Conservation (phyloP, 1,140 invertebrate genomes). For the Sinonovacula constricta region DNA sequence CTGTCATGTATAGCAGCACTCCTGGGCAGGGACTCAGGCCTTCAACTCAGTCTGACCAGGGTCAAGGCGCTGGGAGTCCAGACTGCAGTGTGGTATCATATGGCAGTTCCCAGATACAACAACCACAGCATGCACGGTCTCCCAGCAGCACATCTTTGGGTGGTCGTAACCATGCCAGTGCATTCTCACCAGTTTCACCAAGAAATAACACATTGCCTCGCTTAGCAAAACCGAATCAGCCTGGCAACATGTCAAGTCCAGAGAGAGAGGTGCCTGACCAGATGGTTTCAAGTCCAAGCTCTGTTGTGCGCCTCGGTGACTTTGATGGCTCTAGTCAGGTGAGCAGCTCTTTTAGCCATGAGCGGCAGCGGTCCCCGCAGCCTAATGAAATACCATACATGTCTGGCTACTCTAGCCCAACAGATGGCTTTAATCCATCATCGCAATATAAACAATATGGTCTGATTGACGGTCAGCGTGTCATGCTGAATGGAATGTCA, state of each 20-base stretch:
- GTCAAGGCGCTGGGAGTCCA: conserved; percentile 46
- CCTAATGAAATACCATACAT: conserved; percentile 32
- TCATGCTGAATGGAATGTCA: background rate
- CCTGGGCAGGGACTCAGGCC: background rate
- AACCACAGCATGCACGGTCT: conserved; percentile 65
- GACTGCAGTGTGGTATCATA: conserved; percentile 60
- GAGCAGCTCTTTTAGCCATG: conserved; percentile 55
- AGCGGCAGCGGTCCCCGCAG: conserved; percentile 17
- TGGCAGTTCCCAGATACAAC: conserved; percentile 54
- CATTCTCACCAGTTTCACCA: conserved; percentile 70
- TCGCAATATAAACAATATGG: conserved; percentile 58
- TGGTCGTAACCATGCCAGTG: conserved; percentile 66
- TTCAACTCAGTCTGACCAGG: conserved; percentile 5
- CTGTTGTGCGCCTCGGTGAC: conserved; percentile 65
- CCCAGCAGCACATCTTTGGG: conserved; percentile 69
- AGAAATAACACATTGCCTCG: conserved; percentile 68
- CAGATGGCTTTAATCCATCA: conserved; percentile 1
- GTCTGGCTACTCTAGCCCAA: conserved; percentile 37
- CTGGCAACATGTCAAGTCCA: conserved; percentile 50
- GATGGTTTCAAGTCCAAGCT: conserved; percentile 55
- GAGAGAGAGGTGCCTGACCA: conserved; percentile 43
- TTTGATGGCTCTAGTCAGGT: conserved; percentile 71
- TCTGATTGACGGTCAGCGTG: conserved; percentile 46
- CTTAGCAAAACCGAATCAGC: conserved; percentile 42
- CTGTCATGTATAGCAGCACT: conserved; percentile 23